Percentiles rank a stretch among this genome's conserved stretches.
Evolutionary conservation across 2,888 invertebrate genomes (phyloP).

Genomic region (Thalpophila matura): DNA sequence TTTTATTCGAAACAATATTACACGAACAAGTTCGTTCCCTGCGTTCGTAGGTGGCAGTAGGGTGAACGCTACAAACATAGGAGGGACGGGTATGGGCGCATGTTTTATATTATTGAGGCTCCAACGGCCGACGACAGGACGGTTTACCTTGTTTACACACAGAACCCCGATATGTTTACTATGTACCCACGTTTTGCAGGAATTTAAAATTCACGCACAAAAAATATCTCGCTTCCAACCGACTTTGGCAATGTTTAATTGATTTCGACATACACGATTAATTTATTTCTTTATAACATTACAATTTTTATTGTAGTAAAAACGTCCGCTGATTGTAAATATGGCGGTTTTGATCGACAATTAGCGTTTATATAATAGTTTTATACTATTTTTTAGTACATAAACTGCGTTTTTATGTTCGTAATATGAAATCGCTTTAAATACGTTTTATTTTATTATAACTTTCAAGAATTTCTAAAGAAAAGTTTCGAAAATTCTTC

Average conservation of each 20-base stretch:
- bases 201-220: constrained; percentile 36
- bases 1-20: constrained; percentile 58
- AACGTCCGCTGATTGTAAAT: constrained; percentile 37
- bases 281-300: constrained; percentile 28
- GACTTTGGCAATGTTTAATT: constrained; percentile 31
- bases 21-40: constrained; percentile 59
- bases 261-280: constrained; percentile 40
- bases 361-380: constrained; percentile 27
- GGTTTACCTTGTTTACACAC: constrained; percentile 84
- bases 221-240: constrained; percentile 9
- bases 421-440: neutral
- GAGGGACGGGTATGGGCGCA: constrained; percentile 77
- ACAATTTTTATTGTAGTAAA: constrained; percentile 36
- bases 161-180: constrained; percentile 44
- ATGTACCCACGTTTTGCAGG: constrained; percentile 24
- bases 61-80: constrained; percentile 76
- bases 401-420: constrained; percentile 2
- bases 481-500: neutral
- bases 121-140: constrained; percentile 70
- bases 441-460: neutral
- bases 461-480: neutral
- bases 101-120: constrained; percentile 89
- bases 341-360: constrained; percentile 34
- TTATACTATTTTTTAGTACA: constrained; percentile 7
- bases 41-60: constrained; percentile 68